Percentiles rank a stretch among this genome's conserved stretches.
Conservation (phyloP, 2,113 vertebrate genomes). For the Chaenogobius annularis region DNA sequence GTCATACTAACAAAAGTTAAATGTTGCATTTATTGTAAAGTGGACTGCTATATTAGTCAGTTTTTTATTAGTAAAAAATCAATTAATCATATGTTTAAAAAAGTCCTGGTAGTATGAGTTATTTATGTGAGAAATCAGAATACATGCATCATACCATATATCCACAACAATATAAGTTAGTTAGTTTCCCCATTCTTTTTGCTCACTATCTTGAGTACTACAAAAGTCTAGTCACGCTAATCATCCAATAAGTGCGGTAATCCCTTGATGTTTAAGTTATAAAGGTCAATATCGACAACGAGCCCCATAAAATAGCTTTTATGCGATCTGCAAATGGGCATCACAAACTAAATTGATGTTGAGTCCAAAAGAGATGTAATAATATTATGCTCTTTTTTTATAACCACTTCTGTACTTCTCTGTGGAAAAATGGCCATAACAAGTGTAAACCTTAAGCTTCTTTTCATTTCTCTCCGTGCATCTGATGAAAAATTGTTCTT, state of each 20-base stretch:
- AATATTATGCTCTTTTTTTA: not conserved
- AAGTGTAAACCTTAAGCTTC: not conserved
- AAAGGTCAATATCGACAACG: conserved; percentile 1
- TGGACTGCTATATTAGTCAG: too few relatives aligned
- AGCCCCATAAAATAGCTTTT: not conserved
- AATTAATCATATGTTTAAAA: too few relatives aligned
- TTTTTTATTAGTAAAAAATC: too few relatives aligned
- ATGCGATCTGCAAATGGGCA: not conserved
- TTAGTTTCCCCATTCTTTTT: too few relatives aligned
- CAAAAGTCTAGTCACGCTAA: not conserved
- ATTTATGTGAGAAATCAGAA: too few relatives aligned
- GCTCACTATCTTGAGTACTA: too few relatives aligned
- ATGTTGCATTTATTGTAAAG: too few relatives aligned
- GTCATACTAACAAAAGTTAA: too few relatives aligned
- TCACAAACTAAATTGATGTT: not conserved
- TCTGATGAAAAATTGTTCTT: not conserved
- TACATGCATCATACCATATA: too few relatives aligned
- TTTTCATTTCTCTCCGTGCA: not conserved
- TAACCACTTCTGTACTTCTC: not conserved
- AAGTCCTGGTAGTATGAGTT: too few relatives aligned
- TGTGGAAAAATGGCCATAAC: not conserved
- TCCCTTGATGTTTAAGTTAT: not conserved
- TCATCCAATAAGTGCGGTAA: not conserved
- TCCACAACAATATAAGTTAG: too few relatives aligned
- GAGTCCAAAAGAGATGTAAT: not conserved